phyloP scores from a whole-genome alignment of 2,797 vertebrate species.

The Macropodus opercularis region DNA sequence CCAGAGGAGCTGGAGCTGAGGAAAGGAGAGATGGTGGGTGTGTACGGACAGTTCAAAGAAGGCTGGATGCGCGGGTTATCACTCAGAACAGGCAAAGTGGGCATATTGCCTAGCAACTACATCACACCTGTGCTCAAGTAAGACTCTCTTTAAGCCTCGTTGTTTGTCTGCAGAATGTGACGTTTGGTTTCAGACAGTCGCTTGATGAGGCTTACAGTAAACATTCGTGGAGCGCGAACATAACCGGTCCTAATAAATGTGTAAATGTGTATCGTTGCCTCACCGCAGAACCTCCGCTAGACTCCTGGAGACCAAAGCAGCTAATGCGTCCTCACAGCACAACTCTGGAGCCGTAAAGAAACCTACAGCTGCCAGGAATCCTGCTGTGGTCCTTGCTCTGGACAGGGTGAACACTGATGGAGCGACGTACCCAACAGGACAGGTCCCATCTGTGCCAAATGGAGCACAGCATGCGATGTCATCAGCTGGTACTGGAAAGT shows the following conservation, averaged over 20 bases:
- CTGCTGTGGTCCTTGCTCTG: conserved; percentile 86
- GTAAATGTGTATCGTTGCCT: conserved; percentile 25
- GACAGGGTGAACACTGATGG: conserved; percentile 83
- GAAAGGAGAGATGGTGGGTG: conserved; percentile 92
- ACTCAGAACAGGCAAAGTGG: conserved; percentile 90
- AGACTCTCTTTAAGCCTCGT: conserved; percentile 24
- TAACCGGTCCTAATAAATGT: conserved; percentile 3
- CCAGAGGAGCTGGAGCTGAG: conserved; percentile 91
- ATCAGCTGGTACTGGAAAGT: conserved; percentile 73
- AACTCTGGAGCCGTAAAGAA: conserved; percentile 76
- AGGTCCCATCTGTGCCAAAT: conserved; percentile 70
- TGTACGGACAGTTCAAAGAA: conserved; percentile 91
- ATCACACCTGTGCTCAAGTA: conserved; percentile 93
- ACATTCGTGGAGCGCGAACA: conserved; percentile 5
- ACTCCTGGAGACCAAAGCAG: conserved; percentile 85
- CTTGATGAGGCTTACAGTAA: conserved; percentile 24
- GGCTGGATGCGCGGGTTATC: conserved; percentile 94
- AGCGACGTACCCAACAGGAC: conserved; percentile 72
- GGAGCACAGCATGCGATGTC: conserved; percentile 81
- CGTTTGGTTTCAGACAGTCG: conserved; percentile 33
- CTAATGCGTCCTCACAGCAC: conserved; percentile 73
- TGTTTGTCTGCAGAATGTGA: conserved; percentile 19
- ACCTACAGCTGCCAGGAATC: conserved; percentile 71
- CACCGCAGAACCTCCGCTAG: conserved; percentile 87
- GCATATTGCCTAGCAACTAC: conserved; percentile 91